Evolutionary conservation across 2,888 invertebrate species (phyloP).

Genomic region (Rhamphomyia laevipes): DNA sequence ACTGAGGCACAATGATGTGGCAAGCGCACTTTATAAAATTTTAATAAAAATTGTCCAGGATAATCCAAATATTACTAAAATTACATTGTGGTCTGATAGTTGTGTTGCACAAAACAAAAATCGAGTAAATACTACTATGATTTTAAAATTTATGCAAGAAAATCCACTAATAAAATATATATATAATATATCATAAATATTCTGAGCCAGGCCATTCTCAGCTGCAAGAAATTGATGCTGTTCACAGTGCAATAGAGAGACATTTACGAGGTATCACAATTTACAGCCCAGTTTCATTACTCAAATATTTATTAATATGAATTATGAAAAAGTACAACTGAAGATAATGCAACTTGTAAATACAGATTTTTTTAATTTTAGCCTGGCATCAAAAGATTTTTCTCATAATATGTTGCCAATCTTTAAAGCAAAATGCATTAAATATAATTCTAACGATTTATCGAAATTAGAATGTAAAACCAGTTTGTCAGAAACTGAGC

Average conservation of each 20-base stretch:
- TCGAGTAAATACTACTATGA: too few relatives aligned
- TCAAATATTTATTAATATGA: neutral
- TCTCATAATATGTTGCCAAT: too few relatives aligned
- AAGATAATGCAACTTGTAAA: neutral
- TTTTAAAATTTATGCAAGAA: too few relatives aligned
- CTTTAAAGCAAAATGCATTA: too few relatives aligned
- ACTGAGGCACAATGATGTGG: neutral
- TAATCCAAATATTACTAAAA: neutral
- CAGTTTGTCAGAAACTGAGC: too few relatives aligned
- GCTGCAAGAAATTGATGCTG: neutral
- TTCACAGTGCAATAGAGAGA: neutral
- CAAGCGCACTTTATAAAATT: slow-evolving; percentile 1
- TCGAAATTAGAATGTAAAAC: too few relatives aligned
- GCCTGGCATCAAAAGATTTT: too few relatives aligned
- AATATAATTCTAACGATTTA: too few relatives aligned
- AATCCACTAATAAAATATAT: too few relatives aligned
- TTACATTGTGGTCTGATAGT: neutral
- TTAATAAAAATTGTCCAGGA: neutral
- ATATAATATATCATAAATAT: too few relatives aligned
- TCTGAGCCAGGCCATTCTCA: neutral
- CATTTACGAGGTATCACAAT: neutral
- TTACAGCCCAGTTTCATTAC: neutral
- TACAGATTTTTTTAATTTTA: too few relatives aligned
- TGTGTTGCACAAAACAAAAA: slow-evolving; percentile 1
- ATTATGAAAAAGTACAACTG: neutral